phyloP scores from a whole-genome alignment of 2,113 vertebrate genomes.

The Meleagris gallopavo region DNA sequence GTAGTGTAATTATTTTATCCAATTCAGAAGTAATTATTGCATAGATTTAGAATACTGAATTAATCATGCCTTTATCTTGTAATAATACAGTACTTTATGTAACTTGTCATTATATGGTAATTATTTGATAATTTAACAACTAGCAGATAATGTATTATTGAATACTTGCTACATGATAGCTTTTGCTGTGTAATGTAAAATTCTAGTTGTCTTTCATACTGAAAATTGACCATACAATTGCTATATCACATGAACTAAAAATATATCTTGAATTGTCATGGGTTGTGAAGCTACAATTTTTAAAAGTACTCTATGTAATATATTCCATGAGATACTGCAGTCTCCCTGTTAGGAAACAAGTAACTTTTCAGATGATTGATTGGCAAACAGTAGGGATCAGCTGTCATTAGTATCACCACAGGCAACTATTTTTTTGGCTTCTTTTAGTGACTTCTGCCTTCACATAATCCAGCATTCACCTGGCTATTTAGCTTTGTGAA shows the following conservation, averaged over 20 bases:
- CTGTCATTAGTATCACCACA: neutral
- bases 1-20: constrained; percentile 40
- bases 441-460: neutral
- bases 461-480: neutral
- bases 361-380: neutral
- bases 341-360: neutral
- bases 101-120: constrained; percentile 26
- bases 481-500: neutral
- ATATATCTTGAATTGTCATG: neutral
- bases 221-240: neutral
- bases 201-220: neutral
- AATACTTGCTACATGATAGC: neutral
- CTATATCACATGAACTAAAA: neutral
- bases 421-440: neutral
- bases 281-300: neutral
- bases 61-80: constrained; percentile 22
- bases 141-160: neutral
- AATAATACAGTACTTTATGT: constrained; percentile 23
- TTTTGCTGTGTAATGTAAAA: neutral
- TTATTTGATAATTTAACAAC: constrained; percentile 34
- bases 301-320: neutral
- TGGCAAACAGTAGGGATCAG: too few relatives aligned
- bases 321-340: neutral
- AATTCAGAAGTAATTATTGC: constrained; percentile 49
- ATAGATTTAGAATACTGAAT: constrained; percentile 16